phyloP scores from a whole-genome alignment of 2,113 vertebrate species.

The Tonatia bakeri region DNA sequence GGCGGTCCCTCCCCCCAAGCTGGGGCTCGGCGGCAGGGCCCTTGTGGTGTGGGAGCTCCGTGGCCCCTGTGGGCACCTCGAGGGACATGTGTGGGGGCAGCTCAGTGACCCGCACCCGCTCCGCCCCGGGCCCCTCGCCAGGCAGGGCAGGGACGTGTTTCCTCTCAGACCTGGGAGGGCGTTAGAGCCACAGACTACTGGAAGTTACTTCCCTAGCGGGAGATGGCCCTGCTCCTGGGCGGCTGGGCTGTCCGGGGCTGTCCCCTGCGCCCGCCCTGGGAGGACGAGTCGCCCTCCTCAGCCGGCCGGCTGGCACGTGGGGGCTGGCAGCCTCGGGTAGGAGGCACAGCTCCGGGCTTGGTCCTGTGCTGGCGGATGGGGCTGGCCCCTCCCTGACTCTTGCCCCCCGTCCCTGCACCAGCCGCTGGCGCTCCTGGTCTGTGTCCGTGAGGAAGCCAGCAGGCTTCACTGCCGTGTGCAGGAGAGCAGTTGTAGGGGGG shows the following conservation, averaged over 20 bases:
- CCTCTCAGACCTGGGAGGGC: accelerated
- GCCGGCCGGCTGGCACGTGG: no score
- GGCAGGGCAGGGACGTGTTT: accelerated
- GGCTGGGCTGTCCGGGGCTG: not conserved
- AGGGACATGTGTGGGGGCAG: accelerated
- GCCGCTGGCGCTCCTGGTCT: not conserved
- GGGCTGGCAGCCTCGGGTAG: no score
- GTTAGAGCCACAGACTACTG: accelerated
- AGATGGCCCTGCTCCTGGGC: accelerated
- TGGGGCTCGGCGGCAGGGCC: not conserved
- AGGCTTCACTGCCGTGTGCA: no score
- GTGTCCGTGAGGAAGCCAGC: not conserved
- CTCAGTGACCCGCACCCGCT: accelerated
- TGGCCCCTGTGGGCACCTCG: not conserved
- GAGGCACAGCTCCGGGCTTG: no score
- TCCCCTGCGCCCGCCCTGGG: no score
- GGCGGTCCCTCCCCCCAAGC: not conserved
- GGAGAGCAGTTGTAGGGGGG: no score
- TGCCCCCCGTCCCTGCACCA: not conserved
- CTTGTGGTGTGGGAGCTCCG: not conserved
- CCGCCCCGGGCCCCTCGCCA: accelerated
- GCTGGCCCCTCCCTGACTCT: not conserved
- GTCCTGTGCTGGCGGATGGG: no score
- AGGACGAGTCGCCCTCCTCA: no score
- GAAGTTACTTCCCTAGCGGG: accelerated